A percentile compares a stretch with the other conserved stretches of the same genome.
Conservation (phyloP, 2,888 invertebrate genomes). For the Volucella zonaria region DNA sequence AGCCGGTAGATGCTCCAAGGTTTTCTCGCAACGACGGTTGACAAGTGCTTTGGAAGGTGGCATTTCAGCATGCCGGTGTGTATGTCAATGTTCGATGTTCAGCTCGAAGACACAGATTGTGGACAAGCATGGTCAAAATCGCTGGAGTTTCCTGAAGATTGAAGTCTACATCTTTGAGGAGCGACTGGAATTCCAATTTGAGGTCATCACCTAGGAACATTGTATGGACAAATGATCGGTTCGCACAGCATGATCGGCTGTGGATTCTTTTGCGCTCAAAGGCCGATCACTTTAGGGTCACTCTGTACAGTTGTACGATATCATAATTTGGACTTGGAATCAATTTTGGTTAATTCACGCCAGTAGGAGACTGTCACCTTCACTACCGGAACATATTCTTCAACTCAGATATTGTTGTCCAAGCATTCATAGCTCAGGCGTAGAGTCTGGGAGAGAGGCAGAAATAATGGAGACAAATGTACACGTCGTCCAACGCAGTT, state of each 20-base stretch:
- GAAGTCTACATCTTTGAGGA: conserved; percentile 88
- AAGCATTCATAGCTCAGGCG: conserved; percentile 93
- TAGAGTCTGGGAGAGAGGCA: conserved; percentile 94
- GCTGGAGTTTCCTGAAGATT: conserved; percentile 95
- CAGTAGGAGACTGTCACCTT: conserved; percentile 97
- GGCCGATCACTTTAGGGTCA: conserved; percentile 90
- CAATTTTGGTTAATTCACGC: conserved; percentile 85
- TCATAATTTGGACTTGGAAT: conserved; percentile 92
- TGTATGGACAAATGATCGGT: conserved; percentile 98
- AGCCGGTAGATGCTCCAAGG: conserved; percentile 95
- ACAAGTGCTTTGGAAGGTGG: conserved; percentile 95
- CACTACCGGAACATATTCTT: conserved; percentile 94
- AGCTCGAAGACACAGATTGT: conserved; percentile 94
- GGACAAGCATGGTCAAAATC: conserved; percentile 93
- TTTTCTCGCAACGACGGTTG: conserved; percentile 96
- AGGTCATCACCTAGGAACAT: conserved; percentile 89
- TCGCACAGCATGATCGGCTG: conserved; percentile 90
- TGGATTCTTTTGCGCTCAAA: conserved; percentile 83
- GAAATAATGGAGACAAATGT: conserved; percentile 94
- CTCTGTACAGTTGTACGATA: conserved; percentile 95
- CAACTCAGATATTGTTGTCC: conserved; percentile 93
- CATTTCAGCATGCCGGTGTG: conserved; percentile 96
- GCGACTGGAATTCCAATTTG: conserved; percentile 85
- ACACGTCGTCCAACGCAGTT: conserved; percentile 92
- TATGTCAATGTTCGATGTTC: conserved; percentile 97